Evolutionary conservation across 2,113 vertebrate species (phyloP).

Genomic region (Pipra filicauda): DNA sequence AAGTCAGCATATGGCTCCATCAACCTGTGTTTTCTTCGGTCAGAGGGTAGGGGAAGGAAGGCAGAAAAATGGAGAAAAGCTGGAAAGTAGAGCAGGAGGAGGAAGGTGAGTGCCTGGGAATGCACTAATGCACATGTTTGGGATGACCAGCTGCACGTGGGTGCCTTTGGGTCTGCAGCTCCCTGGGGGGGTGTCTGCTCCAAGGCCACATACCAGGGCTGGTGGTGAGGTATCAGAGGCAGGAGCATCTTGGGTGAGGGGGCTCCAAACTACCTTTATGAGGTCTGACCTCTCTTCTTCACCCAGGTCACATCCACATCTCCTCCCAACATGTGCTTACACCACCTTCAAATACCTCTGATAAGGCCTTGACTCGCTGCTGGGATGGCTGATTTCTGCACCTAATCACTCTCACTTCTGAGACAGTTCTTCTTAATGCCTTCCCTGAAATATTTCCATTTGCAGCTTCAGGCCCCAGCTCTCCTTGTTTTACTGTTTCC

Average conservation of each 20-base stretch:
- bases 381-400: neutral
- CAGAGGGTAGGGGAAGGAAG: neutral
- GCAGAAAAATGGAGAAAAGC: neutral
- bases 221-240: neutral
- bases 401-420: constrained; percentile 24
- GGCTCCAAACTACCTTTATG: neutral
- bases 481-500: constrained; percentile 49
- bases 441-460: constrained; percentile 46
- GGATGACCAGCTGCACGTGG: neutral
- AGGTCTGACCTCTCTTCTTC: neutral
- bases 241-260: neutral
- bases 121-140: fast-evolving
- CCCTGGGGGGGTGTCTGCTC: neutral
- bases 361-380: neutral
- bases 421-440: constrained; percentile 21
- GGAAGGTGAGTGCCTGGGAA: neutral
- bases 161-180: neutral
- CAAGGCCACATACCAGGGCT: fast-evolving
- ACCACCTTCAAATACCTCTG: neutral
- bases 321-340: neutral
- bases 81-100: neutral
- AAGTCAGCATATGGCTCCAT: constrained; percentile 3
- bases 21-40: neutral
- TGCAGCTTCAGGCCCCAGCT: constrained; percentile 16
- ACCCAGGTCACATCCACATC: neutral